Base-by-base conservation (phyloP, 2,113 vertebrate species). In the Gopherus evgoodei region DNA sequence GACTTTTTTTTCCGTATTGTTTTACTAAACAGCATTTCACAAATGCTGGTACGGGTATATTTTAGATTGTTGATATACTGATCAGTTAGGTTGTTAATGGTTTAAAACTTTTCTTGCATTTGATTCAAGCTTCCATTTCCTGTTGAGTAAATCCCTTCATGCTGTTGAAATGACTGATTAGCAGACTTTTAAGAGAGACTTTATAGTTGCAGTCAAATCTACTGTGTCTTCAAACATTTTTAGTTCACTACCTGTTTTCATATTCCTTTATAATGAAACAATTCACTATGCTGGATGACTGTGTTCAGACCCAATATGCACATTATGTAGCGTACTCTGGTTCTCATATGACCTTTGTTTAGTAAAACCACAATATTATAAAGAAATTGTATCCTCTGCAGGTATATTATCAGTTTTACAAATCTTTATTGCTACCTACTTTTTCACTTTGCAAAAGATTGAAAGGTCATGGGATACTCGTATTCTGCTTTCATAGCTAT, bases 341-440 rank as follows among this genome's bases (percentile, higher is more conserved):
- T 31, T 95, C 86, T 92, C 88, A 95, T 96, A 90, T 96, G 87
- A 95, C 96, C 93, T 97, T 95, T 91, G 84, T 95, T 96, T 90
- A 95, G 84, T 87, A 91, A 97, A 95, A 56, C 59, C 83, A 95
- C 75, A 94, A 83, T 81, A 94, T 11, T 93, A 86, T 76, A 94
- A 86, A 91, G 57, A 92, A 95, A 95, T 93, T 88, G 86, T 50
- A 53, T 96, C 76, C 76, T 94, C 84, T 90, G 16, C 80, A 95
- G 76, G 25, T 89, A 86, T 79, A 91, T 93, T 96, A 97, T 96
- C 97, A 95, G 89, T 50, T 82, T 93, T 92, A 44, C 29, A 92
- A 93, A 90, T 94, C 89, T 96, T 91, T 91, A 93, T 87, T 96
- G 87, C 80, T 84, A 50, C n/a, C 81, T 78, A 59, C 81, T 84